Evolutionary conservation across 2,797 vertebrate species (phyloP), one percentile per base, ranked within the genome.

Genomic region (Alosa sapidissima): DNA sequence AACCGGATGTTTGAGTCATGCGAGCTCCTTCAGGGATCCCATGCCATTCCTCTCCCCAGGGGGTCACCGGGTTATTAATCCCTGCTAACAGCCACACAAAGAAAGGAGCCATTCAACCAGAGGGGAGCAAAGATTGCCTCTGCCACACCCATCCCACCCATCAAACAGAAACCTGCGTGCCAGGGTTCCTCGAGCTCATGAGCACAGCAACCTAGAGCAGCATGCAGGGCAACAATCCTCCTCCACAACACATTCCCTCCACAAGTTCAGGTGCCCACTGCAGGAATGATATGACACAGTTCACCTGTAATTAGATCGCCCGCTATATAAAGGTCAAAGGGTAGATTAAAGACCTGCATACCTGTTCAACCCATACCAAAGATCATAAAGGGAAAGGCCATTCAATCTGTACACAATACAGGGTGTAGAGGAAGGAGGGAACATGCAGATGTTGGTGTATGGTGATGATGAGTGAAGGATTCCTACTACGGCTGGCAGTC

Each of bases 231-330:
- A 41, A 75, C 33, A 16, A 45, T 16, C 36, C 33, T 5, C 14
- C 24, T 13, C 68, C 5, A 75, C 5, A 75, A 5, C 68, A 41
- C 36, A 75, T 13, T 41, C 9, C 14, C 33, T 16, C 65, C 0
- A 28, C 60, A 3, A 72, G n/a, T n/a, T 65, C 60, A 65, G 60
- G 5, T 24, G n/a, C 21, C 58, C 7, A 9, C 58, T 28, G 58
- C 24, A 24, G 28, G 33, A 16, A 72, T 16, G 33, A 13, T 68
- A 11, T 14, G 33, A 19, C 68, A 65, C 5, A 65, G 24, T 24
- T 65, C n/a, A 72, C 87, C 88, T 87, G 92, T 92, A 94, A 93
- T 91, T 91, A 91, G 89, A 93, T 92, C 89, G 41, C 87, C 87
- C 85, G 89, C 85, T 88, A 88, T 91, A 90, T 92, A 87, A 8